Evolutionary conservation across 2,113 vertebrate species (phyloP).

Genomic region (Maylandia zebra): DNA sequence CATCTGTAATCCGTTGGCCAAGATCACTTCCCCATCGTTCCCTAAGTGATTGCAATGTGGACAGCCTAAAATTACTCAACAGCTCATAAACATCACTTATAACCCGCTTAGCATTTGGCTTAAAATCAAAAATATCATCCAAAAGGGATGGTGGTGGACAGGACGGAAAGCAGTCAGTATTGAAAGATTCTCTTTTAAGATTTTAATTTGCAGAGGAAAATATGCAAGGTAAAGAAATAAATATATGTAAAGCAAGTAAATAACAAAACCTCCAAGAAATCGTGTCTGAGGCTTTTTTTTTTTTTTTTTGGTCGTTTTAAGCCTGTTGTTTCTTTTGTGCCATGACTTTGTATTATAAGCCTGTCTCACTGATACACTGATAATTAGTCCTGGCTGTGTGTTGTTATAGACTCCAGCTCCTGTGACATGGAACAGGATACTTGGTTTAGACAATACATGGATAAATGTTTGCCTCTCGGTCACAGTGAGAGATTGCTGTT

Average conservation of each 20-base stretch:
- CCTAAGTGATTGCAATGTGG: too few relatives aligned
- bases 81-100: too few relatives aligned
- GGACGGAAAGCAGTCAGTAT: too few relatives aligned
- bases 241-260: background rate
- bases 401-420: background rate
- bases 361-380: background rate
- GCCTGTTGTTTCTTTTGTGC: background rate
- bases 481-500: background rate
- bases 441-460: background rate
- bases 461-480: background rate
- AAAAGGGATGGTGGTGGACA: too few relatives aligned
- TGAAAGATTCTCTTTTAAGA: background rate
- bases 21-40: too few relatives aligned
- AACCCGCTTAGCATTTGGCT: too few relatives aligned
- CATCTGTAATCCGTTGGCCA: too few relatives aligned
- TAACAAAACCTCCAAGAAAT: background rate
- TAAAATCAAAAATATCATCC: too few relatives aligned
- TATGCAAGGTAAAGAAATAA: background rate
- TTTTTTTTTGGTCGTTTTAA: background rate
- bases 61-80: too few relatives aligned
- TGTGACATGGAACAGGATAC: background rate
- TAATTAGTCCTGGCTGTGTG: background rate
- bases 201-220: background rate
- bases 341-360: background rate
- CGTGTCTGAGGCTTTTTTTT: background rate